Conservation (phyloP, 2,797 vertebrate species). For the Chaenodraco wilsoni region DNA sequence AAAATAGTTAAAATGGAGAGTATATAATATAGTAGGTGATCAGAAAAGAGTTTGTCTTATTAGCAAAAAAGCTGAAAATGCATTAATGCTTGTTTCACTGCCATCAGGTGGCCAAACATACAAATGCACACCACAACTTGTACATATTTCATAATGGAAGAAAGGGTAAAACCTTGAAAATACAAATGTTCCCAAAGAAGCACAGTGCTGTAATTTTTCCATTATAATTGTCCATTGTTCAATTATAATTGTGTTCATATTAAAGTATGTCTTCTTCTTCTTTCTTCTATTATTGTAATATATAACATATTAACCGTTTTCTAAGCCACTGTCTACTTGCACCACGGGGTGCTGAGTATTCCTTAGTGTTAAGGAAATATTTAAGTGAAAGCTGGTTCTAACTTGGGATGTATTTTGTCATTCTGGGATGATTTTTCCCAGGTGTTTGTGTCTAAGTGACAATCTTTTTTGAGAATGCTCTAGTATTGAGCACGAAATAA, state of each 20-base stretch:
- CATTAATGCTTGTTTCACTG: neutral
- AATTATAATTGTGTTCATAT: no score
- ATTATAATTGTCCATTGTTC: conserved; percentile 3
- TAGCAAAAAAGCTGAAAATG: no score
- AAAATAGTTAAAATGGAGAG: neutral
- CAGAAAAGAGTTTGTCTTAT: neutral
- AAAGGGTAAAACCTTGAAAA: neutral
- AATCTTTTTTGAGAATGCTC: no score
- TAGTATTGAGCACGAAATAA: no score
- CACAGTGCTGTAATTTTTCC: conserved; percentile 2
- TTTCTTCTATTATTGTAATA: no score
- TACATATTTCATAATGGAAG: neutral
- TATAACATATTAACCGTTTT: neutral
- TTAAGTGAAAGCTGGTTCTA: neutral
- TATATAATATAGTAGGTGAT: neutral
- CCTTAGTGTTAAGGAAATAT: neutral
- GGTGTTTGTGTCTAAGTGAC: no score
- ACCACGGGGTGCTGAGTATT: neutral
- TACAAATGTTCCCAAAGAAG: neutral
- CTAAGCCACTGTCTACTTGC: neutral
- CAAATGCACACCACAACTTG: neutral
- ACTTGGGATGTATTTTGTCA: neutral
- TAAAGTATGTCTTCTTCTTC: no score
- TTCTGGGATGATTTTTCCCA: no score
- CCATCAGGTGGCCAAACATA: neutral